Evolutionary conservation across 2,797 vertebrate genomes (phyloP).

Genomic region (Cynopterus sphinx): DNA sequence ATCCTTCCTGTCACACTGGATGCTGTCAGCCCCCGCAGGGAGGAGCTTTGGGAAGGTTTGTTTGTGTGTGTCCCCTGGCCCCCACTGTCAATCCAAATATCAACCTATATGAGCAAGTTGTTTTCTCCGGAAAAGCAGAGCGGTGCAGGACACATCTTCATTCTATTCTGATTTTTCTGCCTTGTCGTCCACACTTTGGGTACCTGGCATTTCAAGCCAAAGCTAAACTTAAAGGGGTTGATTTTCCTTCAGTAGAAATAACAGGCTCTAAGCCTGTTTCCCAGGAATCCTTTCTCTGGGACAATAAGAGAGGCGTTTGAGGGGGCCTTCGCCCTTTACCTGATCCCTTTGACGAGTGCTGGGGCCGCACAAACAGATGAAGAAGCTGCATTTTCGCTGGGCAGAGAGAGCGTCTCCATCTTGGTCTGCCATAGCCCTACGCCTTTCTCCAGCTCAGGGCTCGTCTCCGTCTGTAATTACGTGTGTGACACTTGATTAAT

Average conservation of each 20-base stretch:
- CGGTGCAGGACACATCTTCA: neutral
- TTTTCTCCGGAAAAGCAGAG: neutral
- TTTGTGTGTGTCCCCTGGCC: too few species aligned
- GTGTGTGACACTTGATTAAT: neutral
- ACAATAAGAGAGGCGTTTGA: neutral
- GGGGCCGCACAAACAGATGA: too few species aligned
- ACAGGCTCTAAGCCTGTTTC: neutral
- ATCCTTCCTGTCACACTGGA: neutral
- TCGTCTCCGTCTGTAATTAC: neutral
- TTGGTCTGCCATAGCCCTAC: neutral
- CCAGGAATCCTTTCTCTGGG: neutral
- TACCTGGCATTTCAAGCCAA: neutral
- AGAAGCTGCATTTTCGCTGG: neutral
- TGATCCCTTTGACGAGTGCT: too few species aligned
- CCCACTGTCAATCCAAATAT: neutral
- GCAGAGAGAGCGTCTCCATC: neutral
- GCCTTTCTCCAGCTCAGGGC: neutral
- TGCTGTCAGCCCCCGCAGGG: too few species aligned
- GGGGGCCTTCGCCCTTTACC: too few species aligned
- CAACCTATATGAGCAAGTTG: neutral
- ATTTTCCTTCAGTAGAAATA: neutral
- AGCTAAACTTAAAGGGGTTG: neutral
- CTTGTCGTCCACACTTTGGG: neutral
- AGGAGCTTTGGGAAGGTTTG: neutral
- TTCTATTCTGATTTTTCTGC: neutral